A percentile compares a stretch with the other conserved stretches of the same genome.
Conservation (phyloP, 2,113 vertebrate genomes). For the Anolis sagrei region DNA sequence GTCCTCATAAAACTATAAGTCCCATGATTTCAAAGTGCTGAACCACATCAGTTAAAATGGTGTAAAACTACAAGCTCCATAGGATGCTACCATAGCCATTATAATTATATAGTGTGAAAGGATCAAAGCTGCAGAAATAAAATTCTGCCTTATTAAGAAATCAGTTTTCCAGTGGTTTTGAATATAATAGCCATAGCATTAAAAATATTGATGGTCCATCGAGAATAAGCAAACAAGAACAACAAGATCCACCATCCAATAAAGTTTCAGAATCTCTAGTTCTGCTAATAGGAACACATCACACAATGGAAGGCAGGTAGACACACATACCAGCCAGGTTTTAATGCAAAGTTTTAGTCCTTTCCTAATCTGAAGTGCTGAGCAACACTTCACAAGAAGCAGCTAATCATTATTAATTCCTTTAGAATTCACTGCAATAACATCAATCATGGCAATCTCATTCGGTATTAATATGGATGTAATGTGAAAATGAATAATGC, state of each 20-base stretch:
- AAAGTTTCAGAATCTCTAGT: slow-evolving; percentile 7
- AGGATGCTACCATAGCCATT: too few relatives aligned
- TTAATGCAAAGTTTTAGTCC: slow-evolving; percentile 60
- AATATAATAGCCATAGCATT: background rate
- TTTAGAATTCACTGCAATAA: slow-evolving; percentile 83
- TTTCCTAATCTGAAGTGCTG: slow-evolving; percentile 69
- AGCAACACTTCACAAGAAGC: slow-evolving; percentile 71
- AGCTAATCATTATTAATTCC: slow-evolving; percentile 83
- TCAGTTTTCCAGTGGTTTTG: background rate
- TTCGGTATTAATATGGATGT: slow-evolving; percentile 82
- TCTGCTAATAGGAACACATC: slow-evolving; percentile 14
- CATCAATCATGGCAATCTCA: slow-evolving; percentile 80
- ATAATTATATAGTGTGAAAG: too few relatives aligned
- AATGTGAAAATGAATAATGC: slow-evolving; percentile 84
- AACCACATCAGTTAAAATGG: too few relatives aligned
- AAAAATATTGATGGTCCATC: too few relatives aligned
- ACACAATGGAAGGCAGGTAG: slow-evolving; percentile 24
- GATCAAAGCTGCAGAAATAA: background rate
- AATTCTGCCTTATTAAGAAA: background rate
- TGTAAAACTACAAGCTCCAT: too few relatives aligned
- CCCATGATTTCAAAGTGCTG: too few relatives aligned
- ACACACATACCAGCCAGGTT: slow-evolving; percentile 35
- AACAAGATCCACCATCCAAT: background rate
- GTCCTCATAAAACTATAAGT: too few relatives aligned
- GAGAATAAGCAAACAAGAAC: background rate